phyloP scores from a whole-genome alignment of 1,140 invertebrate species.

The Portunus trituberculatus region DNA sequence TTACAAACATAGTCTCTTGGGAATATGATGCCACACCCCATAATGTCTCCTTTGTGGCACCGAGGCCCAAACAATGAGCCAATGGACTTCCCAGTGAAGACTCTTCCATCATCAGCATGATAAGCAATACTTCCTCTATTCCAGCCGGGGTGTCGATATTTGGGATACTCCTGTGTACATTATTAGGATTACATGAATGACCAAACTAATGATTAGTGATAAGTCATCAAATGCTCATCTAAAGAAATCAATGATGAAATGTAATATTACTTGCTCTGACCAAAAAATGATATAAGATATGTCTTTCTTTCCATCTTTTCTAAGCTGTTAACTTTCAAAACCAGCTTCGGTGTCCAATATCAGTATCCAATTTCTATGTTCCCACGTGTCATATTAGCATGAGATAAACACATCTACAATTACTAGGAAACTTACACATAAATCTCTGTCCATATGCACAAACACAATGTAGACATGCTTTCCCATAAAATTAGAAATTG shows the following conservation, averaged over 20 bases:
- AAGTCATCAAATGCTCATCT: background rate
- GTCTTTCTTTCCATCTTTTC: background rate
- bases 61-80: constrained; percentile 84
- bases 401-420: too few species aligned
- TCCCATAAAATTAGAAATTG: too few species aligned
- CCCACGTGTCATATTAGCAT: too few species aligned
- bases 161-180: constrained; percentile 82
- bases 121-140: constrained; percentile 84
- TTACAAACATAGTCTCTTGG: constrained; percentile 82
- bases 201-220: background rate
- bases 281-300: background rate
- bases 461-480: too few species aligned
- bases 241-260: background rate
- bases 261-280: background rate
- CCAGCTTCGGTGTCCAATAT: too few species aligned
- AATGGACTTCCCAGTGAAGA: constrained; percentile 84
- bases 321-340: too few species aligned
- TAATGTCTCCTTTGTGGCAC: constrained; percentile 83
- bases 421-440: too few species aligned
- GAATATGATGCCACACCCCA: constrained; percentile 85
- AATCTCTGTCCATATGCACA: too few species aligned
- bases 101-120: constrained; percentile 85
- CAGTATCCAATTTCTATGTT: too few species aligned
- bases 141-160: constrained; percentile 84
- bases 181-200: background rate